phyloP scores from a whole-genome alignment of 2,797 vertebrate genomes.

The Cyprinodon diabolis region DNA sequence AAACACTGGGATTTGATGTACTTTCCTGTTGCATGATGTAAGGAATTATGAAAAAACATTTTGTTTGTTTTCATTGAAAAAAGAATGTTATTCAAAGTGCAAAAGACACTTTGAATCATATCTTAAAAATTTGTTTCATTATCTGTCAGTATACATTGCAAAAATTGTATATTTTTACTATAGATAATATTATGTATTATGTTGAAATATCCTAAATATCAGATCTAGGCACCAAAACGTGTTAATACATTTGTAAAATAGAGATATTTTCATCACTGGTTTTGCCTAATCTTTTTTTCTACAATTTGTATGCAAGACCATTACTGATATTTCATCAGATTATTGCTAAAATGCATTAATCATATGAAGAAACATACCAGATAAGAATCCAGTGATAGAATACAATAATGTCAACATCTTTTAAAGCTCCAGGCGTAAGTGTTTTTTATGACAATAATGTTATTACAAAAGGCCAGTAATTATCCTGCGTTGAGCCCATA shows the following conservation, averaged over 20 bases:
- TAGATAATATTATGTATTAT: background rate
- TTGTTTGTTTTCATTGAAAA: slow-evolving; percentile 7
- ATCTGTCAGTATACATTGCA: background rate
- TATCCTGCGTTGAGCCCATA: background rate
- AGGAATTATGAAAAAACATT: slow-evolving; percentile 9
- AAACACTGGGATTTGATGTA: slow-evolving; percentile 33
- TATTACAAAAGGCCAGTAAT: background rate
- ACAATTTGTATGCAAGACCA: background rate
- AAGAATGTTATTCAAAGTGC: background rate
- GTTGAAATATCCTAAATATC: background rate
- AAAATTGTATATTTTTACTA: background rate
- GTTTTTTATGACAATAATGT: background rate
- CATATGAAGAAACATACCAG: background rate
- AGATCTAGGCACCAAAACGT: background rate
- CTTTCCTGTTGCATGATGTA: slow-evolving; percentile 16
- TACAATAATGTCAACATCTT: background rate
- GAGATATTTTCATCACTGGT: background rate
- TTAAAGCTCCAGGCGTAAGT: background rate
- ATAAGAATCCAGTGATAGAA: background rate
- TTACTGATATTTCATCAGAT: background rate
- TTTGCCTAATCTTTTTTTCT: background rate
- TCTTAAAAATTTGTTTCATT: background rate
- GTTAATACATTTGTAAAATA: background rate
- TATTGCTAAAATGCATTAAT: background rate
- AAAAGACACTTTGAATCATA: background rate